phyloP scores from a whole-genome alignment of 2,113 vertebrate species.

The Fulmarus glacialis region DNA sequence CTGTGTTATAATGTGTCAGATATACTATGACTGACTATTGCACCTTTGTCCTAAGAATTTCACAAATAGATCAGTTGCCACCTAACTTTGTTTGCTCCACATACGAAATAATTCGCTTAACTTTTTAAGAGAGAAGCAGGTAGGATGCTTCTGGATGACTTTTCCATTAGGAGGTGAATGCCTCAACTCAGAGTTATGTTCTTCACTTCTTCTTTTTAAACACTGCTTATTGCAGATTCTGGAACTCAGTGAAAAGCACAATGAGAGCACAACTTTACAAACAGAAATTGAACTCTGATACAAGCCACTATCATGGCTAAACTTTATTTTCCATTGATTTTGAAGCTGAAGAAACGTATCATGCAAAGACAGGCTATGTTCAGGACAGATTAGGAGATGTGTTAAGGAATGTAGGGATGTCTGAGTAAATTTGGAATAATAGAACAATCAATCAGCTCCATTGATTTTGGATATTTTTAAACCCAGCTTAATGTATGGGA shows the following conservation, averaged over 20 bases:
- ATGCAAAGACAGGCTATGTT: fast-evolving
- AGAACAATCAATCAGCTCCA: not conserved
- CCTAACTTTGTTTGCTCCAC: not conserved
- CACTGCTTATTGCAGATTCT: not conserved
- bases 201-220: not conserved
- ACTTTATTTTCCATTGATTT: not conserved
- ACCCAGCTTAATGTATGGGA: not conserved
- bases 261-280: not conserved
- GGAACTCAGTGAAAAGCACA: not conserved
- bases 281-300: not conserved
- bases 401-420: not conserved
- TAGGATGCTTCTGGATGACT: not conserved
- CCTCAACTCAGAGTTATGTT: not conserved
- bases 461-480: constrained; percentile 41
- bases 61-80: not conserved
- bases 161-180: not conserved
- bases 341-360: not conserved
- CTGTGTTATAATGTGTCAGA: not conserved
- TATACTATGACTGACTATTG: not conserved
- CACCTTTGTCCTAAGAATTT: not conserved
- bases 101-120: not conserved
- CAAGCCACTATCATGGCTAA: not conserved
- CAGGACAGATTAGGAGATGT: not conserved
- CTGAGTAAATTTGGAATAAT: not conserved
- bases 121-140: not conserved